phyloP scores from a whole-genome alignment of 2,797 vertebrate genomes.

The Bryconaethiops microstoma region DNA sequence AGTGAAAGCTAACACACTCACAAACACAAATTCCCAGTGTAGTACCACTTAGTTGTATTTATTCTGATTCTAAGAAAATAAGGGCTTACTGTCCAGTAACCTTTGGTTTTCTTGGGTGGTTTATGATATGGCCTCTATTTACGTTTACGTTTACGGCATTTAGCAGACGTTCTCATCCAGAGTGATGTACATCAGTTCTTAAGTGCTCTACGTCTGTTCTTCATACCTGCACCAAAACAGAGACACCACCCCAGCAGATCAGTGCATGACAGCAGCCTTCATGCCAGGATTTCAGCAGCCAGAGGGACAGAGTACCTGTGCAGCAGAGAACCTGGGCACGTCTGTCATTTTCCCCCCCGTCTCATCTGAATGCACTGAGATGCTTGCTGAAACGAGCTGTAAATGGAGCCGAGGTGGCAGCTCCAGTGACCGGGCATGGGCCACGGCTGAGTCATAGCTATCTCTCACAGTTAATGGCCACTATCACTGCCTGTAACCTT shows the following conservation, averaged over 20 bases:
- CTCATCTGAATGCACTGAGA: conserved; percentile 43
- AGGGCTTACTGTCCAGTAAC: background rate
- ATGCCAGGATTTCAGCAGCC: conserved; percentile 9
- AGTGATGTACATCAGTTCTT: too few relatives aligned
- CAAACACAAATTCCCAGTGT: background rate
- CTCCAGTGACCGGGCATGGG: conserved; percentile 33
- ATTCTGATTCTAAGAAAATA: background rate
- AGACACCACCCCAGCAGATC: conserved; percentile 8
- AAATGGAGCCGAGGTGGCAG: conserved; percentile 42
- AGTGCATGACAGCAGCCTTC: conserved; percentile 25
- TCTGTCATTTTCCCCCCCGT: conserved; percentile 21
- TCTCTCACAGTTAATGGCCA: conserved; percentile 54
- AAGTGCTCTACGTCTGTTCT: too few relatives aligned
- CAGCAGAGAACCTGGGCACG: background rate
- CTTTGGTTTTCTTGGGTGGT: too few relatives aligned
- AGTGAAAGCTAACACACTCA: background rate
- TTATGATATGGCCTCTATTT: too few relatives aligned
- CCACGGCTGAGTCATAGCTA: conserved; percentile 44
- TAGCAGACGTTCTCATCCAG: too few relatives aligned
- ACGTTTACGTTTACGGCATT: too few relatives aligned
- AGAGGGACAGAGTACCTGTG: conserved; percentile 3
- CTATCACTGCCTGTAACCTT: conserved; percentile 48
- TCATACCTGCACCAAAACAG: conserved; percentile 16
- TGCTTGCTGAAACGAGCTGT: conserved; percentile 30
- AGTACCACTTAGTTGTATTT: background rate